Conservation (phyloP, 2,113 vertebrate genomes). For the Corydoras sp. region DNA sequence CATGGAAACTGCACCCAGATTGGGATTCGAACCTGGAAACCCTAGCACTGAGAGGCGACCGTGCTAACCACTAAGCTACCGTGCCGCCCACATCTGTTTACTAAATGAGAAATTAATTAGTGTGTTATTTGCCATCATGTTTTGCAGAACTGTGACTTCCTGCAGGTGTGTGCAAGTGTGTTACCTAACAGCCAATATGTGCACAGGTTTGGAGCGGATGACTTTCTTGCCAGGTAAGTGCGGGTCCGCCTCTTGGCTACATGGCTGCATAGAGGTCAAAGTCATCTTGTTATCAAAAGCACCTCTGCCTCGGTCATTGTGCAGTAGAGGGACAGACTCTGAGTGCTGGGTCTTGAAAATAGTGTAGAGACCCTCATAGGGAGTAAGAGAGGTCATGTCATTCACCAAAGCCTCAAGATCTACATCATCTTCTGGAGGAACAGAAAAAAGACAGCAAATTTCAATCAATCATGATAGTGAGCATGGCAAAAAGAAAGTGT, state of each 20-base stretch:
- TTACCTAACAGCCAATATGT: conserved; percentile 50
- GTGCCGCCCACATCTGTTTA: too few species aligned
- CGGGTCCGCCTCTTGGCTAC: conserved; percentile 14
- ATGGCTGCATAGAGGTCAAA: conserved; percentile 40
- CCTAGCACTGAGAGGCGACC: too few species aligned
- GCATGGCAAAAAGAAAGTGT: too few species aligned
- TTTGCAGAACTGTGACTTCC: too few species aligned
- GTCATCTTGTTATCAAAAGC: conserved; percentile 50
- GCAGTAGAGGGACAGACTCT: conserved; percentile 78
- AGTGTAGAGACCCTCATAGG: conserved; percentile 80
- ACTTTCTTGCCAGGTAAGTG: conserved; percentile 65
- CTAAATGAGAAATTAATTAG: too few species aligned
- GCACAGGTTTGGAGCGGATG: conserved; percentile 85
- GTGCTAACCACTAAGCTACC: too few species aligned
- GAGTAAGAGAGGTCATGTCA: conserved; percentile 79
- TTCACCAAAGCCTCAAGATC: conserved; percentile 89
- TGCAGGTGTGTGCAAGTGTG: background rate
- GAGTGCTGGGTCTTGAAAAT: conserved; percentile 63
- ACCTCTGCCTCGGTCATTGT: conserved; percentile 65
- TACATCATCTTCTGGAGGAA: conserved; percentile 80
- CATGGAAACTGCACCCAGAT: too few species aligned
- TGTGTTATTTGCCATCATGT: too few species aligned
- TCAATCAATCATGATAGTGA: too few species aligned
- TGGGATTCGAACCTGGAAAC: too few species aligned
- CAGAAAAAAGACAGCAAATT: conserved; percentile 1